phyloP scores from a whole-genome alignment of 2,113 vertebrate species.

The Podilymbus podiceps region DNA sequence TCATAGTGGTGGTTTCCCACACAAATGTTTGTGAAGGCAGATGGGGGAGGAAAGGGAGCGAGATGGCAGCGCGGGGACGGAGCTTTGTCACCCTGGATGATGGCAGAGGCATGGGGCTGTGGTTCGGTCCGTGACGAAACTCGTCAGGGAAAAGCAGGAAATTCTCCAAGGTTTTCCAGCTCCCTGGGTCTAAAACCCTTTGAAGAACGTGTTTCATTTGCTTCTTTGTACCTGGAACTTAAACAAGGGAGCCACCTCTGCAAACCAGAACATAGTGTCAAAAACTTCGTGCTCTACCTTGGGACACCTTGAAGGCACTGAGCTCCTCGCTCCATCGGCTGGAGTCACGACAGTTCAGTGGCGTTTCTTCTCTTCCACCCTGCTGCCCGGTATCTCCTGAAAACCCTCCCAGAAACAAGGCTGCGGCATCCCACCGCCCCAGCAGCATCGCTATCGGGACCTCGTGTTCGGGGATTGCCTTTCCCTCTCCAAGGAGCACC shows the following conservation, averaged over 20 bases:
- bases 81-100: rapidly evolving
- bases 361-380: not conserved
- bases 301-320: not conserved
- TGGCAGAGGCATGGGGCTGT: rapidly evolving
- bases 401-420: not conserved
- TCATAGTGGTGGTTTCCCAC: not conserved
- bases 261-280: not conserved
- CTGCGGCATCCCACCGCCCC: not conserved
- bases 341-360: not conserved
- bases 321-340: not conserved
- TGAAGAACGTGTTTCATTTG: not conserved
- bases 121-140: rapidly evolving
- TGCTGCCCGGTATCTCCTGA: not conserved
- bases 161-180: not conserved
- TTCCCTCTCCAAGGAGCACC: not conserved
- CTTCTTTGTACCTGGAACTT: not conserved
- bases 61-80: not conserved
- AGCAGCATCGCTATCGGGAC: not conserved
- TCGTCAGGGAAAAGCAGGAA: not conserved
- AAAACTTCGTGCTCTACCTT: not conserved
- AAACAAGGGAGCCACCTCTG: not conserved
- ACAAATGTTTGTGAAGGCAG: not conserved
- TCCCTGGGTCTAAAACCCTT: not conserved
- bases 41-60: not conserved
- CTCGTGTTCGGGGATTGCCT: not conserved